Conservation (phyloP, 2,797 vertebrate genomes). For the Triplophysa yarkandensis region DNA sequence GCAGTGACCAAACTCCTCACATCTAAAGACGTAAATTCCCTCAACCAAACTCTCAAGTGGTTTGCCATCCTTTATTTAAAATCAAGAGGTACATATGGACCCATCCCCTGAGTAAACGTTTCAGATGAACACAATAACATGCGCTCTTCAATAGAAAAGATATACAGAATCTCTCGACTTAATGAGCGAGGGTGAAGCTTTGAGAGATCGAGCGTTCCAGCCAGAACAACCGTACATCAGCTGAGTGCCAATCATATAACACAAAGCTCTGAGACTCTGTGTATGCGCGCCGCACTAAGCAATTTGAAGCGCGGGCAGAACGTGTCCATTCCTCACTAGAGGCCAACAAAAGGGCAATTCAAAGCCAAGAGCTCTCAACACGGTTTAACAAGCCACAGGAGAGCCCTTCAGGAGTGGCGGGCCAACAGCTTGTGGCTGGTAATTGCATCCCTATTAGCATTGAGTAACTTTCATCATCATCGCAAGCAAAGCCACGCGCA, state of each 20-base stretch:
- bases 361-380: conserved; percentile 96
- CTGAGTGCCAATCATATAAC: conserved; percentile 47
- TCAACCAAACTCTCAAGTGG: conserved; percentile 52
- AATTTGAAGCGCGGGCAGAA: conserved; percentile 34
- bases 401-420: conserved; percentile 86
- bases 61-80: conserved; percentile 32
- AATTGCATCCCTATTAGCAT: conserved; percentile 97
- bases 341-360: conserved; percentile 95
- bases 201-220: conserved; percentile 24
- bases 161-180: conserved; percentile 20
- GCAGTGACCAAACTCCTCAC: conserved; percentile 8
- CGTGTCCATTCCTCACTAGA: conserved; percentile 61
- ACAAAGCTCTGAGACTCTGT: conserved; percentile 21
- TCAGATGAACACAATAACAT: conserved; percentile 45
- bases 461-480: conserved; percentile 75
- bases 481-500: conserved; percentile 46
- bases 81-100: conserved; percentile 38
- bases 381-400: conserved; percentile 97
- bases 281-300: conserved; percentile 28
- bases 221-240: conserved; percentile 34
- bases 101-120: conserved; percentile 18
- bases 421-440: conserved; percentile 92
- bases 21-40: conserved; percentile 35
- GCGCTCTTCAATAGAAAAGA: conserved; percentile 28
- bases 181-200: conserved; percentile 44